A percentile compares a stretch with the other conserved stretches of the same genome.
Evolutionary conservation across 2,113 vertebrate genomes (phyloP).

Genomic region (Scomber japonicus): DNA sequence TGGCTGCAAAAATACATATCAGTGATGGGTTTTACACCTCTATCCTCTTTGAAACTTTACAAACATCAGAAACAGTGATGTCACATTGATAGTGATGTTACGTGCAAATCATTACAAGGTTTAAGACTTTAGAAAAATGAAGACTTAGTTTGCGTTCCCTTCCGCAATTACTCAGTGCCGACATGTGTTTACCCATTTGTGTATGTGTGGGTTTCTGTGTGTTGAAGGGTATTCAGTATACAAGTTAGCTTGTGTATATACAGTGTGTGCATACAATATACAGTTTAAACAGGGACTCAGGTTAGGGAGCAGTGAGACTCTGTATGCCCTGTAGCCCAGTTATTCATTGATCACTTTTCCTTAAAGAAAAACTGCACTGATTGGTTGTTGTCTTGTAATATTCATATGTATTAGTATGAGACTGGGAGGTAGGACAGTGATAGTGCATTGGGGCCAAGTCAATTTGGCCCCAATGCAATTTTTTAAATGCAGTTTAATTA

Average conservation of each 20-base stretch:
- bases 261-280: too few species aligned
- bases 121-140: background rate
- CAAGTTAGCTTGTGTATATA: too few species aligned
- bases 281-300: too few species aligned
- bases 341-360: too few species aligned
- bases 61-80: slow-evolving; percentile 48
- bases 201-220: background rate
- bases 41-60: slow-evolving; percentile 58
- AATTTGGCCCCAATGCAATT: too few species aligned
- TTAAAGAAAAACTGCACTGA: background rate
- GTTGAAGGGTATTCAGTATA: background rate
- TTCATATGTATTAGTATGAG: background rate
- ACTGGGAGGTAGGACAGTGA: background rate
- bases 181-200: background rate
- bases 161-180: too few species aligned
- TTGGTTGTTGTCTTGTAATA: background rate
- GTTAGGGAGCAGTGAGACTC: too few species aligned
- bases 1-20: slow-evolving; percentile 63
- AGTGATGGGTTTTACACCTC: slow-evolving; percentile 55
- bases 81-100: slow-evolving; percentile 38
- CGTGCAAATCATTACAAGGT: slow-evolving; percentile 20
- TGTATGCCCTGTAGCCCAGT: too few species aligned
- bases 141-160: background rate
- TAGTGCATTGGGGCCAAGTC: too few species aligned
- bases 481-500: too few species aligned